Percentiles rank a stretch among this genome's conserved stretches.
Conservation (phyloP, 2,888 invertebrate genomes). For the Trichogramma evanescens region DNA sequence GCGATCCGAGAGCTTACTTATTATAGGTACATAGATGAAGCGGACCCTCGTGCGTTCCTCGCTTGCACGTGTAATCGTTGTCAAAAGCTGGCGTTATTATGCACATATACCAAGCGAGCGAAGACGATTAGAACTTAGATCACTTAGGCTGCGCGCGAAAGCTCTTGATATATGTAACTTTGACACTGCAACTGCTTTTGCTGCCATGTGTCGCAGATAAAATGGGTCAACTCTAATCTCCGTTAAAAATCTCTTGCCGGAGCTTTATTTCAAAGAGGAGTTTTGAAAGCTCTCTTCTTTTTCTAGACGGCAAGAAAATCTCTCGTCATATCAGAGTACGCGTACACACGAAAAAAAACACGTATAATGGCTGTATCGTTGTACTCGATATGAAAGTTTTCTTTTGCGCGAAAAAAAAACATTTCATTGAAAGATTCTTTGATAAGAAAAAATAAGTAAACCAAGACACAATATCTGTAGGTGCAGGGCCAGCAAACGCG, state of each 20-base stretch:
- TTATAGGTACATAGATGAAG: too few relatives aligned
- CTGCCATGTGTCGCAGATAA: slow-evolving; percentile 4
- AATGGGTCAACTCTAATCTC: slow-evolving; percentile 10
- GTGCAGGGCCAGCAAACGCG: too few relatives aligned
- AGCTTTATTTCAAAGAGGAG: slow-evolving; percentile 1
- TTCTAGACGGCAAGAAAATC: background rate
- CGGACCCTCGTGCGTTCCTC: too few relatives aligned
- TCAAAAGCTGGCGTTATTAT: too few relatives aligned
- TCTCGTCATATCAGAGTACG: too few relatives aligned
- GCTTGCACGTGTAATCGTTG: too few relatives aligned
- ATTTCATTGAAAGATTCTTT: background rate
- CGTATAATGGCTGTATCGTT: too few relatives aligned
- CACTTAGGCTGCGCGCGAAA: background rate
- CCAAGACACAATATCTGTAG: too few relatives aligned
- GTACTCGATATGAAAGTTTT: too few relatives aligned
- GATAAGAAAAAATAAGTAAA: background rate
- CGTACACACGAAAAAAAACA: too few relatives aligned
- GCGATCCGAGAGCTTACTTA: too few relatives aligned
- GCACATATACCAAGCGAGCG: background rate
- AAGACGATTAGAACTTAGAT: slow-evolving; percentile 7
- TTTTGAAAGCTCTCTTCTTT: background rate
- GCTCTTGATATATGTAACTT: background rate
- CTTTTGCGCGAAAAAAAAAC: too few relatives aligned
- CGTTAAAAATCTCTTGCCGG: slow-evolving; percentile 1
- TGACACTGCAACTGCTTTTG: background rate